Evolutionary conservation across 2,888 invertebrate genomes (phyloP).

Genomic region (Galeruca laticollis): DNA sequence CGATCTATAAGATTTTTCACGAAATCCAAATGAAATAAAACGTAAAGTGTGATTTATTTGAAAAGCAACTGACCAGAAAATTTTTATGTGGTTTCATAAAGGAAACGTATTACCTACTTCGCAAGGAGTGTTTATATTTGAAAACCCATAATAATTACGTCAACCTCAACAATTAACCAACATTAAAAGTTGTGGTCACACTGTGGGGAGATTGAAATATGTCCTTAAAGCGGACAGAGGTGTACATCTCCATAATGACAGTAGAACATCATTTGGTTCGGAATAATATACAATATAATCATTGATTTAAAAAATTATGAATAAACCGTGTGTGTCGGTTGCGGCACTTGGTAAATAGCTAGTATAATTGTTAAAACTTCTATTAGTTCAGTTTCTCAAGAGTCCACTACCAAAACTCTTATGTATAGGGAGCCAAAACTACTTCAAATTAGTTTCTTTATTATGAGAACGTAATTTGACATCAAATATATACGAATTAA

Average conservation of each 20-base stretch:
- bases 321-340: too few species aligned
- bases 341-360: too few species aligned
- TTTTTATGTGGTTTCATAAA: background rate
- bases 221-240: background rate
- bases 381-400: too few species aligned
- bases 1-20: too few species aligned
- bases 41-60: background rate
- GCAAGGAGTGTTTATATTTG: background rate
- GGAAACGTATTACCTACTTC: background rate
- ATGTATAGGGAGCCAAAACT: too few species aligned
- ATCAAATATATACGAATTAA: too few species aligned
- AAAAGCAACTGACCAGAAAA: background rate
- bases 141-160: background rate
- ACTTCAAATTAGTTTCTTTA: too few species aligned
- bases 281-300: too few species aligned
- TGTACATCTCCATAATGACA: background rate
- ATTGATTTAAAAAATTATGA: too few species aligned
- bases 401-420: too few species aligned
- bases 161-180: background rate
- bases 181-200: background rate
- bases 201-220: background rate
- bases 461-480: too few species aligned
- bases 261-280: background rate
- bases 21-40: background rate
- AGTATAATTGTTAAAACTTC: too few species aligned